Percentiles rank a stretch among this genome's conserved stretches.
Evolutionary conservation across 2,113 vertebrate species (phyloP).

Genomic region (Mobula hypostoma): DNA sequence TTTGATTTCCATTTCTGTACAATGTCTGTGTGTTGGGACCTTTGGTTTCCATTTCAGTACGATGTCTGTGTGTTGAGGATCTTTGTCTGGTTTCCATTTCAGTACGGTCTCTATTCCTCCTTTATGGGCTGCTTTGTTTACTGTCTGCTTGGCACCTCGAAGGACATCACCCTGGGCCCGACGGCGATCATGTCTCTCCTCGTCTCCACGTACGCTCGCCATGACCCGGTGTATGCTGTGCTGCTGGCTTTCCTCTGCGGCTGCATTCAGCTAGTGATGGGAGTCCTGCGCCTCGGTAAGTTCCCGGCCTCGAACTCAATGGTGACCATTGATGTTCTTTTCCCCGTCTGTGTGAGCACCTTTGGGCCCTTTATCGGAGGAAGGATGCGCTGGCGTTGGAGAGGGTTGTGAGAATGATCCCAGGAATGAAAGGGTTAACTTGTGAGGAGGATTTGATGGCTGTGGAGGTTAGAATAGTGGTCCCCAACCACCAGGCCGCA

Average conservation of each 20-base stretch:
- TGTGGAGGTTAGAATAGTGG: no score
- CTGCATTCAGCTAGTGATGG: slow-evolving; percentile 77
- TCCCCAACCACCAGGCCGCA: no score
- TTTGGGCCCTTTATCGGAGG: no score
- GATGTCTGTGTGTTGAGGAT: no score
- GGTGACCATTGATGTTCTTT: not conserved
- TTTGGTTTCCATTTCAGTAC: no score
- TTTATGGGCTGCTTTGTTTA: slow-evolving; percentile 92
- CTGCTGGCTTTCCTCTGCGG: slow-evolving; percentile 82
- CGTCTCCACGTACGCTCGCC: slow-evolving; percentile 70
- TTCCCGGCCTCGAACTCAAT: not conserved
- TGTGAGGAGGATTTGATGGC: no score
- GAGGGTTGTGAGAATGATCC: no score
- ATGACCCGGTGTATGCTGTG: slow-evolving; percentile 63
- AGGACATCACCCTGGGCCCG: slow-evolving; percentile 88
- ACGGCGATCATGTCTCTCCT: slow-evolving; percentile 96
- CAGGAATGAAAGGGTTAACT: no score
- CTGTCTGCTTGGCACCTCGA: slow-evolving; percentile 84
- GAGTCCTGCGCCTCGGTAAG: slow-evolving; percentile 77
- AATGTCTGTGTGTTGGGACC: no score
- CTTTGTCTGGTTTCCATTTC: slow-evolving; percentile 29
- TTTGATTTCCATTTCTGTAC: no score
- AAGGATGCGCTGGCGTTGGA: no score
- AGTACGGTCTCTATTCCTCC: slow-evolving; percentile 90
- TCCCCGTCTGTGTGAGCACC: not conserved